These are phyloP conservation scores for Prunella fulvescens DNA, from an alignment of 2,113 vertebrate species.

Conservation along the genomic window DNA sequence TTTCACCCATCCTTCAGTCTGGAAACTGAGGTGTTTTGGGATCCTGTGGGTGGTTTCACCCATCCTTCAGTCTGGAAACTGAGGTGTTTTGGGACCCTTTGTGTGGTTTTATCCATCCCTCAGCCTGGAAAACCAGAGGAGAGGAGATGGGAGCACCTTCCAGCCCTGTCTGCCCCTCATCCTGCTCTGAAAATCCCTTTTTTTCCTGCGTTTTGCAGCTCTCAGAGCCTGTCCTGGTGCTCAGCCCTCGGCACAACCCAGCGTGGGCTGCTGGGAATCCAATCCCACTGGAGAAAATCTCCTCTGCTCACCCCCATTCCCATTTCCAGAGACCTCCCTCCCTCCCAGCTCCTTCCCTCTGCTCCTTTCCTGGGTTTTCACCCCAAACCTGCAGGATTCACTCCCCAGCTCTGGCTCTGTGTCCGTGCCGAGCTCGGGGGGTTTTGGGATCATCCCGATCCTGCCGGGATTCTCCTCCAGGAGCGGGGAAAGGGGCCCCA, in stretches of 20 bases:
- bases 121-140: background rate
- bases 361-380: fast-evolving
- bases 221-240: background rate
- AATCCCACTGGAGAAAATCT: background rate
- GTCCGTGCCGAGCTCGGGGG: fast-evolving
- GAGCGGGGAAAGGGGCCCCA: background rate
- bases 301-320: background rate
- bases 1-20: background rate
- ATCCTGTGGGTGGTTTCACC: background rate
- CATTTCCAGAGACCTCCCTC: background rate
- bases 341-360: background rate
- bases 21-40: background rate
- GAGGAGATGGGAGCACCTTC: background rate
- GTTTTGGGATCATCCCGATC: background rate
- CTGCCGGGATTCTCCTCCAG: background rate
- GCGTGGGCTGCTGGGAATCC: background rate
- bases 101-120: background rate
- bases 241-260: fast-evolving
- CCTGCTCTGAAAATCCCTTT: background rate
- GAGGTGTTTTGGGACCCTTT: background rate
- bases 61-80: background rate
- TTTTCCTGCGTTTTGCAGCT: background rate
- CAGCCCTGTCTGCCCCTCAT: background rate
- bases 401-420: fast-evolving
- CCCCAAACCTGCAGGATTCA: background rate